Conservation (phyloP, 2,888 invertebrate species). For the Adineta ricciae region DNA sequence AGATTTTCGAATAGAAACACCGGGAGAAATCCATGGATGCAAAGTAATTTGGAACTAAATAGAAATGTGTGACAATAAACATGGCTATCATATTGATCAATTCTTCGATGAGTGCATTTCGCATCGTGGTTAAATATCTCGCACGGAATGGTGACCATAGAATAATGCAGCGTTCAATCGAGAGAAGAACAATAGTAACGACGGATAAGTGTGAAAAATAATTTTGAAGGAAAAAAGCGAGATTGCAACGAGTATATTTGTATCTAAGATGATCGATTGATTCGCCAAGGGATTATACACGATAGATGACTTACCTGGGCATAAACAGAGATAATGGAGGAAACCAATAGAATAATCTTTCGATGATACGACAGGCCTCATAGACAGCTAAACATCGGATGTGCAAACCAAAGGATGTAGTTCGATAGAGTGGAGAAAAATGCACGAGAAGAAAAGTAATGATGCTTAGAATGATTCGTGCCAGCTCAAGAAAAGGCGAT, state of each 20-base stretch:
- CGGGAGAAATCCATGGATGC: not conserved
- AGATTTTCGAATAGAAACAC: not conserved
- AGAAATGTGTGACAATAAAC: not conserved
- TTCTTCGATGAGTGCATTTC: not conserved
- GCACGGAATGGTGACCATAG: conserved; percentile 2
- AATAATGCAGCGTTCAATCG: not conserved
- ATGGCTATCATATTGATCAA: not conserved
- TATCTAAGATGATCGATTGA: not conserved
- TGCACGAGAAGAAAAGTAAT: not conserved
- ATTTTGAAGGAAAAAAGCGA: not conserved
- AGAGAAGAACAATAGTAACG: not conserved
- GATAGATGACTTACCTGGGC: not conserved
- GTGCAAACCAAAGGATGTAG: not conserved
- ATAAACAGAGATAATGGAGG: not conserved
- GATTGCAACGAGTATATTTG: not conserved
- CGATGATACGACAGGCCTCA: not conserved
- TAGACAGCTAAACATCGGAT: not conserved
- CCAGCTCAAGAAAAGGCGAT: not conserved
- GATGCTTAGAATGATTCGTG: not conserved
- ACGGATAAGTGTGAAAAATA: not conserved
- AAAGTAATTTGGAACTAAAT: not conserved
- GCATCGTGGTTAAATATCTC: not conserved
- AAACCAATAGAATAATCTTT: conserved; percentile 4
- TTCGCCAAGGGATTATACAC: not conserved
- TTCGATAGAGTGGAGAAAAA: not conserved